Conservation (phyloP, 1,140 invertebrate species). For the Batillaria attramentaria region DNA sequence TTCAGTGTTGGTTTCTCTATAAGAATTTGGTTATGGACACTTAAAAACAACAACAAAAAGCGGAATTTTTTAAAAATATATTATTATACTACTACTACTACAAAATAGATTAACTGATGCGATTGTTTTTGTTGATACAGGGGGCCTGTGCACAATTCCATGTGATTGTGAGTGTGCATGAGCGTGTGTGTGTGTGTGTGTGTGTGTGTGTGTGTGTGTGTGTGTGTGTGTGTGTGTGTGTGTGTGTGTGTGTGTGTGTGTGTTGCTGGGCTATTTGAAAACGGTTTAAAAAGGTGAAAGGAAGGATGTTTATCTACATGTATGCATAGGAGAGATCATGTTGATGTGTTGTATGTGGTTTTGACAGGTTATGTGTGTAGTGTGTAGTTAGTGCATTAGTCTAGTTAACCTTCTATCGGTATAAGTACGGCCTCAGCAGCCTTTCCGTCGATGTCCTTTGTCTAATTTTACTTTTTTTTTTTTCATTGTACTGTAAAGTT, state of each 20-base stretch:
- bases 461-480: too few species aligned
- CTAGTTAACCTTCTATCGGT: too few species aligned
- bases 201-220: constrained; percentile 2
- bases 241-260: background rate
- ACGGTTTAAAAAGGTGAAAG: too few species aligned
- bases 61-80: background rate
- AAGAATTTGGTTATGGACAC: background rate
- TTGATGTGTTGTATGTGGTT: too few species aligned
- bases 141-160: background rate
- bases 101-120: background rate
- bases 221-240: background rate
- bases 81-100: background rate
- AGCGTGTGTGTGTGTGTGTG: background rate
- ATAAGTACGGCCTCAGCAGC: too few species aligned
- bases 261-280: too few species aligned
- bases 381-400: too few species aligned
- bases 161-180: background rate
- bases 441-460: too few species aligned
- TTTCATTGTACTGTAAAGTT: too few species aligned
- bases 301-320: too few species aligned
- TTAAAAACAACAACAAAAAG: background rate
- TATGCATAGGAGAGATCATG: too few species aligned
- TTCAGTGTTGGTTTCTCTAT: background rate
- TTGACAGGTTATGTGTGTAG: too few species aligned
- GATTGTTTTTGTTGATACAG: background rate